Conservation (phyloP, 2,797 vertebrate genomes). For the Ptychobarbus kaznakovi region DNA sequence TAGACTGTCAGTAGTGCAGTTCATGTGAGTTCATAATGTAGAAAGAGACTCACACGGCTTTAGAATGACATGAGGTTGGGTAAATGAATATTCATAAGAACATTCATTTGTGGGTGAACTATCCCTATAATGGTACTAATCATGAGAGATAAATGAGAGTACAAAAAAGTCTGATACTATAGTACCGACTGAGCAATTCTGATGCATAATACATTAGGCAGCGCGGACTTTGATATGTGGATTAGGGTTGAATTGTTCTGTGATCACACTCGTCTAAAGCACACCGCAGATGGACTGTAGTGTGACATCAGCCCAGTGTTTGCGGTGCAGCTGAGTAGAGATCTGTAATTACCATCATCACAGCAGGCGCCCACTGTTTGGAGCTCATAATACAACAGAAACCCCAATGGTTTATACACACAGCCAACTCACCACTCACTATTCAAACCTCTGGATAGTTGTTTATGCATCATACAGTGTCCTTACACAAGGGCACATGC, state of each 20-base stretch:
- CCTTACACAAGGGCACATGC: background rate
- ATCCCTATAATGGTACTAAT: slow-evolving; percentile 3
- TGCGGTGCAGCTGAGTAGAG: slow-evolving; percentile 35
- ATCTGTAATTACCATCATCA: slow-evolving; percentile 41
- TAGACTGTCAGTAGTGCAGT: background rate
- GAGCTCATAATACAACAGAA: slow-evolving; percentile 20
- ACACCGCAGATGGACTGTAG: slow-evolving; percentile 20
- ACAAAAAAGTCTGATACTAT: background rate
- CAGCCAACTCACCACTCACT: background rate
- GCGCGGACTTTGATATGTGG: slow-evolving; percentile 11
- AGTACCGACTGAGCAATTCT: background rate
- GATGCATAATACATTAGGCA: slow-evolving; percentile 15
- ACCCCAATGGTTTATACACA: slow-evolving; percentile 15
- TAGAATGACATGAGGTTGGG: background rate
- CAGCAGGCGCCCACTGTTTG: slow-evolving; percentile 15
- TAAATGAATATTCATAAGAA: background rate
- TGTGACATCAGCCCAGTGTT: slow-evolving; percentile 39
- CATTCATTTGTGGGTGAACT: background rate
- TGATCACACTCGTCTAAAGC: background rate
- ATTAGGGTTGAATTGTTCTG: slow-evolving; percentile 9
- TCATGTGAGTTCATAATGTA: background rate
- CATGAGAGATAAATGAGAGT: background rate
- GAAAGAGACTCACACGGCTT: background rate
- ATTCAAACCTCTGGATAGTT: background rate
- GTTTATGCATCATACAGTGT: slow-evolving; percentile 11